These are phyloP conservation scores for Dendronephthya gigantea DNA, from an alignment of 64 coral and sea anemone genomes.

Conservation along the genomic window DNA sequence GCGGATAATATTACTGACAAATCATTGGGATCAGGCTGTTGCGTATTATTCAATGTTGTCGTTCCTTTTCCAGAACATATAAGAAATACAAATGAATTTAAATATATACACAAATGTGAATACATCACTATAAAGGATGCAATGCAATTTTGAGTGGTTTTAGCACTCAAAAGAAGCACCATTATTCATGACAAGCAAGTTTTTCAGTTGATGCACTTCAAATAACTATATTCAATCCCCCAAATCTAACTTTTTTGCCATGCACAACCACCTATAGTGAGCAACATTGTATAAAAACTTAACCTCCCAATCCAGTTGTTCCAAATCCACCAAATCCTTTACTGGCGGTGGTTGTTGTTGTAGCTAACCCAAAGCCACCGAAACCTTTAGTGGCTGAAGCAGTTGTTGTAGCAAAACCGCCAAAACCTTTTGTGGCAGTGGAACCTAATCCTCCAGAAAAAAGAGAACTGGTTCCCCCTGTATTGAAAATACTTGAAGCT, in stretches of 20 bases:
- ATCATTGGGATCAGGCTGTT: neutral
- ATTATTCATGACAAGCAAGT: no score
- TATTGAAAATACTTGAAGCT: neutral
- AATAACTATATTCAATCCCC: no score
- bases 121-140: no score
- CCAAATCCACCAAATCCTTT: constrained; percentile 6
- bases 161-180: no score
- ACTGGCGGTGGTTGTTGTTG: neutral
- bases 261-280: no score
- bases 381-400: neutral
- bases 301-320: neutral
- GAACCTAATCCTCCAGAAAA: neutral
- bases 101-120: no score
- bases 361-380: neutral
- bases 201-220: no score
- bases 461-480: neutral
- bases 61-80: neutral
- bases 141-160: no score
- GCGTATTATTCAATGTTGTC: neutral
- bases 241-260: no score
- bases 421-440: neutral
- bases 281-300: no score
- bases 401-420: neutral
- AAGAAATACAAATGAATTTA: no score
- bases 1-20: neutral